A percentile compares a stretch with the other conserved stretches of the same genome.
Evolutionary conservation across 2,113 vertebrate species (phyloP).

Genomic region (Trematocara variabile): DNA sequence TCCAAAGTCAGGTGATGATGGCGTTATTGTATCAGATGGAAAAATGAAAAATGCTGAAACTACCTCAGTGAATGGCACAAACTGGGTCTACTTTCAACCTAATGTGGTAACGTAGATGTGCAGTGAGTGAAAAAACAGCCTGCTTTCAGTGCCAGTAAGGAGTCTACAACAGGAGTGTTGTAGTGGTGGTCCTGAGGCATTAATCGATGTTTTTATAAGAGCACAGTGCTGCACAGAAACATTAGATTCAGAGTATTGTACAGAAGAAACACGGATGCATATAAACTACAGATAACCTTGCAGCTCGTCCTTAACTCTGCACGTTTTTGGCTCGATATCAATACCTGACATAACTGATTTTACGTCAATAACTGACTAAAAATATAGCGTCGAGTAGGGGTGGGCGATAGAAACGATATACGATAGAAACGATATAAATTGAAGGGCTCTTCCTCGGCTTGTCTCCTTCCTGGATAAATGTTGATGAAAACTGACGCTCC

Average conservation of each 20-base stretch:
- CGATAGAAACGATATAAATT: too few species aligned
- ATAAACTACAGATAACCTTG: neutral
- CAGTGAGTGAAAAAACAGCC: neutral
- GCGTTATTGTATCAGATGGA: neutral
- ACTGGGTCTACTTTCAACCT: neutral
- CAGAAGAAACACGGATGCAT: neutral
- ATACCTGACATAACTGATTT: neutral
- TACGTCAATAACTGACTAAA: neutral
- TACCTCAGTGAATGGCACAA: neutral
- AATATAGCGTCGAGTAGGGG: neutral
- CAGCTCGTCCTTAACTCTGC: neutral
- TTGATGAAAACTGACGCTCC: too few species aligned
- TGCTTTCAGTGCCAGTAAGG: neutral
- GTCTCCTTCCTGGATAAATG: too few species aligned
- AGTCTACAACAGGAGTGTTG: neutral
- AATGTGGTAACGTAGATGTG: neutral
- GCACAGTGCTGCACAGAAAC: neutral
- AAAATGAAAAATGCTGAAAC: neutral
- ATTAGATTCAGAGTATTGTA: neutral
- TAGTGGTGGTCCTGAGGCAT: neutral
- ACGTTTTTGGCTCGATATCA: neutral
- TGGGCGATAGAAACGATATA: too few species aligned
- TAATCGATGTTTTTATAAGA: neutral
- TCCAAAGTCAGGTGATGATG: neutral
- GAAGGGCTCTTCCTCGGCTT: too few species aligned